Evolutionary conservation across 2,797 vertebrate genomes (phyloP).

Genomic region (Acrossocheilus fasciatus): DNA sequence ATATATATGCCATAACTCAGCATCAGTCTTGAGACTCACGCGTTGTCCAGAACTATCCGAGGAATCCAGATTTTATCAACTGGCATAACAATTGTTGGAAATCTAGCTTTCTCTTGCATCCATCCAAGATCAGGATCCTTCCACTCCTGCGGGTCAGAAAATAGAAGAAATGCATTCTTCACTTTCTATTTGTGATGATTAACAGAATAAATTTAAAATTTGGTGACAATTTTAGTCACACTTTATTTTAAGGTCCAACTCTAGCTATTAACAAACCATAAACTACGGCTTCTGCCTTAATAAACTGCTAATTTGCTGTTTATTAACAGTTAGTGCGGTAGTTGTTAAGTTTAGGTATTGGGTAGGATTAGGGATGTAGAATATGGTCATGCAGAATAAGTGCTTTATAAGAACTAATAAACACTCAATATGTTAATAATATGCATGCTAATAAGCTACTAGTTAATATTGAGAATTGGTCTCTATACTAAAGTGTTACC

Average conservation of each 20-base stretch:
- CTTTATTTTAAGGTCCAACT: neutral
- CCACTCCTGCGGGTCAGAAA: constrained; percentile 67
- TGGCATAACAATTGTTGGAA: constrained; percentile 68
- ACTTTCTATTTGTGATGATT: neutral
- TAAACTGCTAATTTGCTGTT: neutral
- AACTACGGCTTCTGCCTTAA: neutral
- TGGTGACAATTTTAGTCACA: neutral
- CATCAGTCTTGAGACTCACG: constrained; percentile 64
- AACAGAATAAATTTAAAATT: neutral
- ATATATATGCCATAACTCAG: neutral
- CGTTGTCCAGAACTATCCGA: constrained; percentile 72
- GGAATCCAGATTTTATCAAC: constrained; percentile 76
- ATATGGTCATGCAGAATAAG: neutral
- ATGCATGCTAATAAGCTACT: no score
- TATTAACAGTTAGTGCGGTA: neutral
- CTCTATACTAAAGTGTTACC: no score
- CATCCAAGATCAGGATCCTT: constrained; percentile 69
- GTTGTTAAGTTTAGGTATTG: neutral
- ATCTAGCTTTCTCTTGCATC: constrained; percentile 63
- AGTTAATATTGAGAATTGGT: neutral
- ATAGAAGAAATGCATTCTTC: neutral
- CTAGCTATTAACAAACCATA: no score
- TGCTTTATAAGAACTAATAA: no score
- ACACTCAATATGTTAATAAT: no score
- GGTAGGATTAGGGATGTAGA: no score